Evolutionary conservation across 2,888 invertebrate species (phyloP), one percentile per base, ranked within the genome.

Genomic region (Agapetus fuscipes): DNA sequence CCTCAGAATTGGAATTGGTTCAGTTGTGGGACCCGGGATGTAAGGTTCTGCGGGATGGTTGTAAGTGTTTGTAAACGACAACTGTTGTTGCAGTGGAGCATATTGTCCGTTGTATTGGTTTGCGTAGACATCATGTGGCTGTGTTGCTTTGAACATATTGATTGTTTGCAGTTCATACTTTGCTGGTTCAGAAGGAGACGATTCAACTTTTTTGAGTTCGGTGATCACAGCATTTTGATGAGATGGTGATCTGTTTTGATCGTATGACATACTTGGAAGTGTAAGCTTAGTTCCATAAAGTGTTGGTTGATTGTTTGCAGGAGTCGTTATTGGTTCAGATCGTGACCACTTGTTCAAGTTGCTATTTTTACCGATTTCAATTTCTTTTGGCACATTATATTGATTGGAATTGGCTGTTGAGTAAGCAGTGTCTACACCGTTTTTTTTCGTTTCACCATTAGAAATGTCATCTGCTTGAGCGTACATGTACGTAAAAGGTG

Each of bases 1-100:
- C 34, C 69, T 62, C 38, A 73, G 54, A 46, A 72, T 72, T 11
- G 71, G 71, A 49, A 71, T 62, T 3, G 69, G 66, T 53, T 69
- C 66, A 3, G 69, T 66, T 17, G 69, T 65, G 12, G 70, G 61
- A 28, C 62, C 61, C 43, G 62, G 52, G 1, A 15, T 10, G 20
- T 30, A 33, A n/a, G 42, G 17, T 4, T 10, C 6, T 10, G 24
- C 24, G 6, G 24, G 6, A 40, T 57, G 60, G 24, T 57, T n/a
- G n/a, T n/a, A n/a, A n/a, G n/a, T n/a, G n/a, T n/a, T n/a, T n/a
- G n/a, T n/a, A n/a, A n/a, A 51, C 17, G 64, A 62, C 20, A 58
- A 54, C 29, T 61, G 58, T 31, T 63, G 39, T 36, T 58, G 65
- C 35, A 61, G 61, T 24, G 24, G 24, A 24, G 32, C 57, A 27